Evolutionary conservation across 2,797 vertebrate genomes (phyloP).

Genomic region (Melanotaenia pygmaea): DNA sequence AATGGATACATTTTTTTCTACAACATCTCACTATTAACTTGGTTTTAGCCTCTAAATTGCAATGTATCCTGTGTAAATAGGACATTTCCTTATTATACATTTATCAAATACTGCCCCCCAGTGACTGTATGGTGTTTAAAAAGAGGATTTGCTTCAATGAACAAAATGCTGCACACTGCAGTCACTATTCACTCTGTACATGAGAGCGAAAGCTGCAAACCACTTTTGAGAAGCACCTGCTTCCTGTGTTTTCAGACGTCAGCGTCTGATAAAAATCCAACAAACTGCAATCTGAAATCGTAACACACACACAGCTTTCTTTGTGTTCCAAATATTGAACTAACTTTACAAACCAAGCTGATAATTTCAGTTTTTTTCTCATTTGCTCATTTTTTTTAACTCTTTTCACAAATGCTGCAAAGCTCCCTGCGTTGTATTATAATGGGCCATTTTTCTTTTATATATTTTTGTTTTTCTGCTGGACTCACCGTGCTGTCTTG

Average conservation of each 20-base stretch:
- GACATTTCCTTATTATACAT: background rate
- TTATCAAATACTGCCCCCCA: constrained; percentile 43
- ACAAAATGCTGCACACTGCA: background rate
- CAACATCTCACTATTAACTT: background rate
- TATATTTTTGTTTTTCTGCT: constrained; percentile 38
- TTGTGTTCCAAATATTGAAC: background rate
- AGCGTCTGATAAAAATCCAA: constrained; percentile 34
- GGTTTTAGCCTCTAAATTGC: background rate
- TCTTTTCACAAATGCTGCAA: background rate
- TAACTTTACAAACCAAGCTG: background rate
- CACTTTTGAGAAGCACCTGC: constrained; percentile 1
- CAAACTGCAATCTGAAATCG: background rate
- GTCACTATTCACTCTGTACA: background rate
- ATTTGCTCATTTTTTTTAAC: background rate
- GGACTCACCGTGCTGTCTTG: constrained; percentile 20
- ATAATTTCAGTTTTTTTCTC: background rate
- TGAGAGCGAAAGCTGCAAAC: constrained; percentile 26
- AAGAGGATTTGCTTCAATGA: background rate
- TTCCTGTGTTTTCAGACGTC: constrained; percentile 38
- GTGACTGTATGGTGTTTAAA: constrained; percentile 30
- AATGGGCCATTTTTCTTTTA: constrained; percentile 41
- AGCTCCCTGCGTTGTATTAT: background rate
- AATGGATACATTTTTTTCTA: background rate
- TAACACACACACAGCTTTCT: background rate
- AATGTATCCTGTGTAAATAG: background rate